These are phyloP conservation scores for Gymnoscopelus braueri DNA, from an alignment of 2,797 vertebrate species.

Conservation along the genomic window DNA sequence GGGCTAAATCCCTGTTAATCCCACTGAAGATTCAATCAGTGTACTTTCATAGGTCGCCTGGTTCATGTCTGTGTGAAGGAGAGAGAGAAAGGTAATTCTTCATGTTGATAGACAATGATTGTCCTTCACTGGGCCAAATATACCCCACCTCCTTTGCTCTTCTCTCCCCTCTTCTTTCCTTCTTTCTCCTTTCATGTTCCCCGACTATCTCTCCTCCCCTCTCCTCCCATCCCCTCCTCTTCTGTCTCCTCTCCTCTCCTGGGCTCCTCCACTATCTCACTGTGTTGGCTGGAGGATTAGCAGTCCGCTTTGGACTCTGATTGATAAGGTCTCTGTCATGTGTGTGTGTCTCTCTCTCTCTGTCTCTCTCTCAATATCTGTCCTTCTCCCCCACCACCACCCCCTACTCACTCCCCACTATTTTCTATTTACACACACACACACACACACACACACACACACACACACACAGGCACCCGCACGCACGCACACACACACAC, in stretches of 20 bases:
- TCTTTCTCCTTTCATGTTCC: neutral
- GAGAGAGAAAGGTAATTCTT: slow-evolving; percentile 71
- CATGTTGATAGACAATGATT: slow-evolving; percentile 79
- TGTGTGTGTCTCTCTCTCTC: slow-evolving; percentile 25
- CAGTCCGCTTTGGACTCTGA: slow-evolving; percentile 49
- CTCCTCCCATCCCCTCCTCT: slow-evolving; percentile 27
- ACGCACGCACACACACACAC: neutral
- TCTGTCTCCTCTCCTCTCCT: slow-evolving; percentile 28
- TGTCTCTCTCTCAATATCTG: slow-evolving; percentile 20
- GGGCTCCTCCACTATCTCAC: slow-evolving; percentile 26
- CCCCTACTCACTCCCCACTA: neutral
- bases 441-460: neutral
- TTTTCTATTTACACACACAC: neutral
- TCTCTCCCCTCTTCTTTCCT: slow-evolving; percentile 7
- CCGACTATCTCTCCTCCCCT: neutral
- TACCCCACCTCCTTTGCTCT: slow-evolving; percentile 50
- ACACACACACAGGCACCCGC: neutral
- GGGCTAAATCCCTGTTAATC: slow-evolving; percentile 79
- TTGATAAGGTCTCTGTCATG: slow-evolving; percentile 51
- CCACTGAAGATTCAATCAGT: slow-evolving; percentile 76
- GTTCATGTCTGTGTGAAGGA: slow-evolving; percentile 44
- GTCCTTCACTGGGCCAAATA: slow-evolving; percentile 70
- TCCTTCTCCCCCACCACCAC: slow-evolving; percentile 8
- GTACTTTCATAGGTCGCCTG: slow-evolving; percentile 66
- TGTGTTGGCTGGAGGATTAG: slow-evolving; percentile 41